phyloP scores from a whole-genome alignment of 2,888 invertebrate genomes.

The Scaptomyza flava region DNA sequence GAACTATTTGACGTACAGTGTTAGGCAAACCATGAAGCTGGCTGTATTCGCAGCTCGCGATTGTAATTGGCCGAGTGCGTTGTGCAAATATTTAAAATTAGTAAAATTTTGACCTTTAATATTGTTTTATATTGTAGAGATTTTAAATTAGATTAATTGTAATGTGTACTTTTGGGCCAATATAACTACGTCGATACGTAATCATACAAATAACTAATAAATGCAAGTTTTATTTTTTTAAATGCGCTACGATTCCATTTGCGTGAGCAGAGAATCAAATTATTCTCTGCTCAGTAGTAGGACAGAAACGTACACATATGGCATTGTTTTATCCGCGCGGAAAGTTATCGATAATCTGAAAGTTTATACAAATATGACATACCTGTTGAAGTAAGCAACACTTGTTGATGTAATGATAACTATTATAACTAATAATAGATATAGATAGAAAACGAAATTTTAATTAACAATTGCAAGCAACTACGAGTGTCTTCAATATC shows the following conservation, averaged over 20 bases:
- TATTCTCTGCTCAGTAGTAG: too few species aligned
- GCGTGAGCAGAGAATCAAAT: too few species aligned
- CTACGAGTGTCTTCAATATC: neutral
- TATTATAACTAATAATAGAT: neutral
- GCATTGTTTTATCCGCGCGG: neutral
- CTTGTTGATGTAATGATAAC: neutral
- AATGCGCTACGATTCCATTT: neutral
- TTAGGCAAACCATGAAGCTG: slow-evolving; percentile 44
- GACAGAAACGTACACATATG: too few species aligned
- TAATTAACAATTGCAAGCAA: neutral
- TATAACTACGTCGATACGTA: slow-evolving; percentile 48
- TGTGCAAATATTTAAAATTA: slow-evolving; percentile 79
- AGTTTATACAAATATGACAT: neutral
- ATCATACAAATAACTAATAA: slow-evolving; percentile 8
- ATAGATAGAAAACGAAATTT: neutral
- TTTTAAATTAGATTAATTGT: slow-evolving; percentile 71
- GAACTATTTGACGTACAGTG: slow-evolving; percentile 83
- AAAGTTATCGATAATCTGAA: neutral
- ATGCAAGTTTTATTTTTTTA: neutral
- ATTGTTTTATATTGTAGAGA: slow-evolving; percentile 62
- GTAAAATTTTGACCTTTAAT: slow-evolving; percentile 72
- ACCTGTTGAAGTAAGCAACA: neutral
- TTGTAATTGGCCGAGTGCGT: slow-evolving; percentile 71
- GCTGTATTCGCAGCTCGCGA: slow-evolving; percentile 20
- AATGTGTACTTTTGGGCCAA: slow-evolving; percentile 59